These are phyloP conservation scores for Terebella lapidaria DNA, from an alignment of 2,888 invertebrate species.

Conservation along the genomic window DNA sequence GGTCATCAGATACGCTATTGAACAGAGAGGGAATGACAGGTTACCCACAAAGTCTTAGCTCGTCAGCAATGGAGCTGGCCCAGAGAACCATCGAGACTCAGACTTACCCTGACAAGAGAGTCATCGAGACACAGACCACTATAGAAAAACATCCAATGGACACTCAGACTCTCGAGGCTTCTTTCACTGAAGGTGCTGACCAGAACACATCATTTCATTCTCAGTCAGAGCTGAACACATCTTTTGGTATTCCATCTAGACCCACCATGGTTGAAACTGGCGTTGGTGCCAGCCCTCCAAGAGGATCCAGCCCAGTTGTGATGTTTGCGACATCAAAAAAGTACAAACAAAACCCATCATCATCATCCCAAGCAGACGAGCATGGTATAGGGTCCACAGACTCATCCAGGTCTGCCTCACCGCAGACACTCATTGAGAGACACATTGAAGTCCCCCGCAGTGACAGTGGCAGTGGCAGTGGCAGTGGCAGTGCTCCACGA, in stretches of 20 bases:
- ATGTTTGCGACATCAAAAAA: no score
- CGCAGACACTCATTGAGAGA: no score
- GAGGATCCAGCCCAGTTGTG: neutral
- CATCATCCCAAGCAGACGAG: no score
- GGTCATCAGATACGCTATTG: neutral
- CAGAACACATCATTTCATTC: neutral
- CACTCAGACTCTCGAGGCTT: neutral
- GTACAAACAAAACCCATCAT: no score
- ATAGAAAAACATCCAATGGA: neutral
- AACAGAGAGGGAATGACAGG: neutral
- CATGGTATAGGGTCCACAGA: no score
- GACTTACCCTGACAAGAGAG: slow-evolving; percentile 22
- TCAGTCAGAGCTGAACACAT: neutral
- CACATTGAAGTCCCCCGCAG: no score
- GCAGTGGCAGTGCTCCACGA: no score
- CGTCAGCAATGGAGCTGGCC: neutral
- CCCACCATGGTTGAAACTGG: slow-evolving; percentile 14
- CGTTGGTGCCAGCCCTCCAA: slow-evolving; percentile 17
- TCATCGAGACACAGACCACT: slow-evolving; percentile 23
- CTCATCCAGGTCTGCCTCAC: no score
- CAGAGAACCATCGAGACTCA: slow-evolving; percentile 22
- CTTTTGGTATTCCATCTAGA: neutral
- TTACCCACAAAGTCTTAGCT: neutral
- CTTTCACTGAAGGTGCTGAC: neutral
- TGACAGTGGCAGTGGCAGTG: no score